phyloP scores from a whole-genome alignment of 2,888 invertebrate species.

The Drosophila setosimentum region DNA sequence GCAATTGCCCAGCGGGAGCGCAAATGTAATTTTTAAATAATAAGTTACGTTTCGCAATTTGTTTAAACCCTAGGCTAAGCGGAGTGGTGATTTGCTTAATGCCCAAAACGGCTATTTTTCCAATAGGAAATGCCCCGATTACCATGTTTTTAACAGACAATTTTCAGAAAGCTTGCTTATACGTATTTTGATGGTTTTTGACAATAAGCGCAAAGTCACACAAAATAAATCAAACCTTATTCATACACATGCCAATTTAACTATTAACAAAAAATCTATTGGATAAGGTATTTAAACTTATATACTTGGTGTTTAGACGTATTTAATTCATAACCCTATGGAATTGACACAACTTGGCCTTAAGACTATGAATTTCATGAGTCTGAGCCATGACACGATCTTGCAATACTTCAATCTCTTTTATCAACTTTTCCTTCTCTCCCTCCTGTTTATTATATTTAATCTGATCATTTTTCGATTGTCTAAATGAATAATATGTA shows the following conservation, averaged over 20 bases:
- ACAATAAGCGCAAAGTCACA: conserved; percentile 7
- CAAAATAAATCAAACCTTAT: background rate
- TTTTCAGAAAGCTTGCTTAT: background rate
- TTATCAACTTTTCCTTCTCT: conserved; percentile 15
- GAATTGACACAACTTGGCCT: conserved; percentile 13
- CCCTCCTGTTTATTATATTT: conserved; percentile 35
- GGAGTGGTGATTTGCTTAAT: conserved; percentile 50
- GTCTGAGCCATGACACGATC: conserved; percentile 39
- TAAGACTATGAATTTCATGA: conserved; percentile 43
- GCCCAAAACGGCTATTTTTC: conserved; percentile 45
- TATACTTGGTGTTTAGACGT: no score
- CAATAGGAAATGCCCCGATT: conserved; percentile 42
- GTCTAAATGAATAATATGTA: conserved; percentile 34
- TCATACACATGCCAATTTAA: background rate
- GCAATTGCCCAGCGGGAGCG: conserved; percentile 54
- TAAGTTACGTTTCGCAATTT: conserved; percentile 43
- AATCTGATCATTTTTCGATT: conserved; percentile 42
- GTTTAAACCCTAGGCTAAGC: conserved; percentile 6
- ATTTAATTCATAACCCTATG: background rate
- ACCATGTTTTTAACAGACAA: conserved; percentile 41
- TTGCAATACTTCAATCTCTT: conserved; percentile 23
- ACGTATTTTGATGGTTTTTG: conserved; percentile 4
- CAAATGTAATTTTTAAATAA: conserved; percentile 42
- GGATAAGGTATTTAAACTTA: background rate
- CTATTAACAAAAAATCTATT: background rate